These are phyloP conservation scores for Muraenolepis orangiensis DNA, from an alignment of 2,797 vertebrate genomes.

Conservation along the genomic window DNA sequence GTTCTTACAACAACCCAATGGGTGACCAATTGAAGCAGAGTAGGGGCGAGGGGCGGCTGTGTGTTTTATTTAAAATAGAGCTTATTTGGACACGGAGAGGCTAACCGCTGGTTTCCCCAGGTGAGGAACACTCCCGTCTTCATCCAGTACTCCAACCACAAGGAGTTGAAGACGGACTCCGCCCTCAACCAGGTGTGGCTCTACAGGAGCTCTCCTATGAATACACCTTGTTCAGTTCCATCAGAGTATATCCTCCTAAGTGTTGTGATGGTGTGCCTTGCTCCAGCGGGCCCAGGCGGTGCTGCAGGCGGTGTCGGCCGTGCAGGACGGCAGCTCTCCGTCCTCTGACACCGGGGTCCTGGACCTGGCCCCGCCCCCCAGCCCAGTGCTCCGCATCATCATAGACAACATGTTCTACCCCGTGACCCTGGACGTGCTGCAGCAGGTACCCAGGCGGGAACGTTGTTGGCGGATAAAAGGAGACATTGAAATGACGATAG, in stretches of 20 bases:
- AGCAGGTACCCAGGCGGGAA: constrained; percentile 88
- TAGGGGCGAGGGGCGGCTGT: too few species aligned
- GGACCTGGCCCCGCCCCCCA: constrained; percentile 89
- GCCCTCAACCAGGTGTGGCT: constrained; percentile 99
- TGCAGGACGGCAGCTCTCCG: constrained; percentile 91
- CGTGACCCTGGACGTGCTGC: constrained; percentile 95
- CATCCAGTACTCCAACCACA: constrained; percentile 98
- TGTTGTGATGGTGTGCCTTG: too few species aligned
- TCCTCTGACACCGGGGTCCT: constrained; percentile 86
- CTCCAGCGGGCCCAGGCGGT: constrained; percentile 93
- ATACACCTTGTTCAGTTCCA: too few species aligned
- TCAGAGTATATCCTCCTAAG: too few species aligned
- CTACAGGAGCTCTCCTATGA: too few species aligned
- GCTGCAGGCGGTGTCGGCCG: constrained; percentile 93
- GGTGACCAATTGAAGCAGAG: too few species aligned
- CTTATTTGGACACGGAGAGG: too few species aligned
- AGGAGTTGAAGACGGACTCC: constrained; percentile 96
- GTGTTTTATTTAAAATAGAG: too few species aligned
- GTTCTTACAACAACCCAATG: too few species aligned
- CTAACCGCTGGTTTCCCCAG: constrained; percentile 78
- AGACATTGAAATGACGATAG: background rate
- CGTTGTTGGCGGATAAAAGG: background rate
- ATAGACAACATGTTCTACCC: constrained; percentile 99
- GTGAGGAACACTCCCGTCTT: constrained; percentile 94
- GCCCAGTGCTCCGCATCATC: constrained; percentile 95